Conservation (phyloP, 2,888 invertebrate genomes). For the Spisula subtruncata region DNA sequence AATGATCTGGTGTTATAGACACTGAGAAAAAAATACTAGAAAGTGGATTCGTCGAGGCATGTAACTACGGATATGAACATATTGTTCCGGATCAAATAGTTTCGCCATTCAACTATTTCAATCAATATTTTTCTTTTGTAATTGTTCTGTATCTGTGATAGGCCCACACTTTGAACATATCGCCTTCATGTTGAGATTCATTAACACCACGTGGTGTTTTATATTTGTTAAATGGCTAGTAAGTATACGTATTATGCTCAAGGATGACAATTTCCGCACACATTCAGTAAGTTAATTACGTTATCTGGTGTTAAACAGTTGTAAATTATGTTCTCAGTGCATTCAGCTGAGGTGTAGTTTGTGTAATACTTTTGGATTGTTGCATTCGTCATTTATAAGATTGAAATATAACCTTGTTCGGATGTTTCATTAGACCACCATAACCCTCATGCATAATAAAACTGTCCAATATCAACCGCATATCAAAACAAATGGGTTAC, state of each 20-base stretch:
- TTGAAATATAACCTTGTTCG: not conserved
- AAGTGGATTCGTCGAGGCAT: not conserved
- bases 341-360: not conserved
- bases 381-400: not conserved
- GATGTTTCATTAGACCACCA: too few species aligned
- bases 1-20: not conserved
- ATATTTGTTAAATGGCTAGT: not conserved
- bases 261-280: not conserved
- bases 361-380: not conserved
- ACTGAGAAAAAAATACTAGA: slow-evolving; percentile 7
- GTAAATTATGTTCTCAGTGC: not conserved
- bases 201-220: not conserved
- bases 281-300: slow-evolving; percentile 7
- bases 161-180: not conserved
- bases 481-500: too few species aligned
- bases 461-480: too few species aligned
- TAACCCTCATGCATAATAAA: too few species aligned
- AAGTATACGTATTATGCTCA: not conserved
- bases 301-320: not conserved
- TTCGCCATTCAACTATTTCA: not conserved
- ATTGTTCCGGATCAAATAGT: not conserved
- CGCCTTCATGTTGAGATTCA: not conserved
- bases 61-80: not conserved
- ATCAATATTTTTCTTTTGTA: not conserved
- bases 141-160: not conserved